phyloP scores from a whole-genome alignment of 2,888 invertebrate species.

The Cephus spinipes region DNA sequence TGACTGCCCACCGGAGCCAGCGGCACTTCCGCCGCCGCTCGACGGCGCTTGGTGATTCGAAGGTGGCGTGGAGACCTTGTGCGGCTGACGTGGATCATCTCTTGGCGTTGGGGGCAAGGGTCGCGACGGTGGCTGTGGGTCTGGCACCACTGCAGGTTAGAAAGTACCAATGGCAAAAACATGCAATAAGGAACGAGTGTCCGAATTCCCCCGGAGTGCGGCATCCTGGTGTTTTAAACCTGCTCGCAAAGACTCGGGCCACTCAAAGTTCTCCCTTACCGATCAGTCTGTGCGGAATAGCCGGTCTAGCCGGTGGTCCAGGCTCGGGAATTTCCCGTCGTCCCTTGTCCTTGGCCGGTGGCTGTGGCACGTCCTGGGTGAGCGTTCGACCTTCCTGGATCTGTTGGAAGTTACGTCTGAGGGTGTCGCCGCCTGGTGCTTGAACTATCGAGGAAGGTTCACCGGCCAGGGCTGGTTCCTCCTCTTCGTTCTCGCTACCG shows the following conservation, averaged over 20 bases:
- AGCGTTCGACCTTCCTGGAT: slow-evolving; percentile 87
- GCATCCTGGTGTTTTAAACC: background rate
- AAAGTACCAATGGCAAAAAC: slow-evolving; percentile 9
- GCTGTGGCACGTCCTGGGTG: slow-evolving; percentile 68
- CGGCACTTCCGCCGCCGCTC: slow-evolving; percentile 61
- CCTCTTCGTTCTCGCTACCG: slow-evolving; percentile 97
- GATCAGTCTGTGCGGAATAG: slow-evolving; percentile 91
- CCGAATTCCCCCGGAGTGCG: background rate
- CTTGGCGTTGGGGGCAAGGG: slow-evolving; percentile 88
- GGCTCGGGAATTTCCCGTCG: slow-evolving; percentile 77
- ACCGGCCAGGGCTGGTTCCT: slow-evolving; percentile 90
- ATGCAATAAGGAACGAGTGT: background rate
- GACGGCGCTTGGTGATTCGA: slow-evolving; percentile 60
- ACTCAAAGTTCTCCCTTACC: slow-evolving; percentile 53
- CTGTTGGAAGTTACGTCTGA: slow-evolving; percentile 97
- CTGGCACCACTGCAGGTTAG: slow-evolving; percentile 78
- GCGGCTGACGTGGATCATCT: slow-evolving; percentile 67
- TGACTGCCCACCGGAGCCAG: slow-evolving; percentile 60
- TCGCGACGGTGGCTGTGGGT: slow-evolving; percentile 84
- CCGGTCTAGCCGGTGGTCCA: slow-evolving; percentile 88
- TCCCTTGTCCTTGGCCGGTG: slow-evolving; percentile 52
- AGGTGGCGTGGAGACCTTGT: slow-evolving; percentile 64
- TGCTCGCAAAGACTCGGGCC: background rate
- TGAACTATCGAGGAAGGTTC: slow-evolving; percentile 96
- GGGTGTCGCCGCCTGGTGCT: slow-evolving; percentile 91